Evolutionary conservation across 2,113 vertebrate species (phyloP), one percentile per base, ranked within the genome.

Genomic region (Brachyhypopomus gauderio): DNA sequence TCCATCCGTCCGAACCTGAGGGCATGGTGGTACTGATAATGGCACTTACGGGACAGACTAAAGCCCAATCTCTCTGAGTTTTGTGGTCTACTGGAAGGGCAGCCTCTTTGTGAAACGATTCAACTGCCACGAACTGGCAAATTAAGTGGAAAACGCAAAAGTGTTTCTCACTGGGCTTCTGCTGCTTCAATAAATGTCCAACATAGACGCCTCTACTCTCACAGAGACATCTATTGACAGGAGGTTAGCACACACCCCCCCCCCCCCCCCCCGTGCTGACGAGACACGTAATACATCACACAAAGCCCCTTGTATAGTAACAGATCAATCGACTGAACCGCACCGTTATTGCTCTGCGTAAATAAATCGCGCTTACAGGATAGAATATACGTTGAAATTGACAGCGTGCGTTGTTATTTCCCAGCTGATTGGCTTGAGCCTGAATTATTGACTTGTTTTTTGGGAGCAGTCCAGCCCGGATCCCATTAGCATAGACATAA

Each of bases 391-490:
- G 3, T 16, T 55, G 59, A 23, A 27, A 27, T 27, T 63, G 27
- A 16, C 27, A 36, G 30, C 62, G 17, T 64, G 27, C 7, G 17
- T 58, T 36, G 60, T 11, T 34, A 0, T 36, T 34, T 77, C 12
- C 45, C 45, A 36, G 64, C 76, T 20, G 60, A 70, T 75, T 62
- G 62, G 36, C 45, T 38, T 11, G 8, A 83, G 16, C 56, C 25
- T 72, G 27, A 78, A 52, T 75, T 71, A 84, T 78, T 36, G 52
- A 62, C 63, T n/a, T 70, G 73, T 67, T 77, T 77, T 45, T 56
- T 75, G 12, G 27, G 20, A 75, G 36, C 67, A 77, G 52, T 19
- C 48, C 45, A 41, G 72, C 45, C 79, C 45, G 41, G 63, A 59
- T 73, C 62, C 38, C 59, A 75, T 82, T 82, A 77, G 36, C 17